Evolutionary conservation across 2,888 invertebrate genomes (phyloP), one percentile per base, ranked within the genome.

Genomic region (Selenia dentaria): DNA sequence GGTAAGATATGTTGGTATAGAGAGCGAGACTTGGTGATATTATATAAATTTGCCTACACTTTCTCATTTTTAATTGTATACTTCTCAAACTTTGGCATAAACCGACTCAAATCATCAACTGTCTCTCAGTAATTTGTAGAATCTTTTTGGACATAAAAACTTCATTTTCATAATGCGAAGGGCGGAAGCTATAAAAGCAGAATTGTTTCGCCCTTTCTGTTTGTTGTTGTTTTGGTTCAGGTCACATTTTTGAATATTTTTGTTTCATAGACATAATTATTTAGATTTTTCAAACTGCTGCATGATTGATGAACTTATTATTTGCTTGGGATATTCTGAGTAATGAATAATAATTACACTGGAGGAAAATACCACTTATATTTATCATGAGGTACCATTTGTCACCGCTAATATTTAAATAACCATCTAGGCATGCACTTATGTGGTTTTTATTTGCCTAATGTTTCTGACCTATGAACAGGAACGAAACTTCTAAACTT

Each of bases 151-250:
- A 69, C 66, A 75, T 74, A 83, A 83, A 86, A 84, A 83, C 76
- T 79, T 83, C 73, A 87, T 86, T 85, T 83, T 81, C 80, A 84
- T 86, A 83, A 86, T 79, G 79, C 77, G 66, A 70, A 65, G 77
- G 79, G 67, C 81, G 83, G 84, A 88, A 83, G 80, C 72, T 63
- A 79, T 85, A 85, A 86, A n/a, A 86, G 67, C 70, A 73, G 74
- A 74, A 82, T 83, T 82, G 82, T 83, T 85, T 79, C 67, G 67
- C 66, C 67, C 79, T 74, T 78, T 74, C 73, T 70, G 66, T 66
- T n/a, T 66, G 61, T 59, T 57, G n/a, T 53, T 53, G 58, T 67
- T 75, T 71, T 47, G 47, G 41, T 67, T 66, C 52, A 45, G 54
- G 51, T 58, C 65, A 55, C 49, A 59, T 59, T 69, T 70, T 67